Base-by-base conservation (phyloP, 2,888 invertebrate genomes). In the Antheraea assamensis region DNA sequence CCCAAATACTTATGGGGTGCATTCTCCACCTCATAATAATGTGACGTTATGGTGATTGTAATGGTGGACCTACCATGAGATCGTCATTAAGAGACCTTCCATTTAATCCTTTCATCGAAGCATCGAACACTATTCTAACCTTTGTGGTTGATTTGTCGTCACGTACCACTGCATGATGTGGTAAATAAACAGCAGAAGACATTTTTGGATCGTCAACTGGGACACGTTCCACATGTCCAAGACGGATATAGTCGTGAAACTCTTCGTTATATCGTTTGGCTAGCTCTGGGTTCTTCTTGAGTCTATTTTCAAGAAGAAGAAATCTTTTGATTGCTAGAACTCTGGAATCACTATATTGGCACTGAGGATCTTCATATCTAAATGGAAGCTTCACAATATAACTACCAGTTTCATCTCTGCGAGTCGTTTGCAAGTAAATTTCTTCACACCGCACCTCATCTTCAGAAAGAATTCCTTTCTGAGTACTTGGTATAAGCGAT, bases 161-260 rank as follows among this genome's bases (percentile, higher is more conserved):
- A 31, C 76, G 74, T 17, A 81, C 61, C 0, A 84, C 78, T 7
- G 82, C 78, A 71, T 81, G 81, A 72, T 84, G 83, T 10, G 84
- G 81, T 74, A 82, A 71, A 70, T 80, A 80, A 0, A 79, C 76
- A 0, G 76, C 52, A 71, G 17, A 30, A 21, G 24, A n/a, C 5
- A 73, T 77, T 73, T 82, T 78, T 31, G 55, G n/a, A 55, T 75
- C 52, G 35, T 79, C 77, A 82, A 78, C 66, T 82, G 78, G 24
- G 71, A 61, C 70, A 76, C 52, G 13, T 71, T 55, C 55, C 55
- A 58, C 24, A 24, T 58, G 58, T 24, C 58, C 52, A 52, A 52
- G 52, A 52, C 21, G 42, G 47, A 76, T 71, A 70, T 82, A 83
- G 58, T 83, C 83, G 17, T 79, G 64, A 35, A 81, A 78, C 0